Base-by-base conservation (phyloP, 2,888 invertebrate genomes). In the Loripinus fragilis region DNA sequence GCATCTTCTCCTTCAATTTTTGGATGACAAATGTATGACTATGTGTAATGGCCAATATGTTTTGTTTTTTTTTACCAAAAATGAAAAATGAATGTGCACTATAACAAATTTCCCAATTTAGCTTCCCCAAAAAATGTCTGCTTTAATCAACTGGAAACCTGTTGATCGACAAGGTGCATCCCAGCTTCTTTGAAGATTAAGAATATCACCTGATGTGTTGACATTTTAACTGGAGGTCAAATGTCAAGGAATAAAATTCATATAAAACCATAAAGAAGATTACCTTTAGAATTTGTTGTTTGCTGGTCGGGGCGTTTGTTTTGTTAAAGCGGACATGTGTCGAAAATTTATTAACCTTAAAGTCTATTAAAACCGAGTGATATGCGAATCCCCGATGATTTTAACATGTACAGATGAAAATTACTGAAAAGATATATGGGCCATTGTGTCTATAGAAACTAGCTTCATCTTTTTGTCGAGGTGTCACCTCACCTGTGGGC, bases 401-500 rank as follows among this genome's bases (percentile, higher is more conserved):
- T 60, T 33, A 60, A 7, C 17, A 60, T 60, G 30, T 30, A 33
- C 15, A 33, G 15, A 33, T 20, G 33, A 33, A 60, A 28, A 60
- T 28, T 38, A 66, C 65, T 66, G 71, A 28, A 66, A 76, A 80
- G 76, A 74, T 71, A 30, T 80, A 76, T 76, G 25, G 80, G 17
- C 23, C 17, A 69, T 73, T 72, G 65, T 65, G 69, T 52, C 69
- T 42, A 42, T 65, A 68, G 75, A 76, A 76, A 80, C 73, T 75
- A 75, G 70, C 66, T 50, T 25, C 66, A 17, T 72, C 75, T 48
- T 17, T 74, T 80, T 80, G 76, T 76, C 30, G 30, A 33, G 0
- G 2, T 66, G 80, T 76, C 80, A 80, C n/a, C 38, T 74, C 74
- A 80, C 74, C 76, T 50, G 60, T 30, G 48, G 42, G 67, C 50